Evolutionary conservation across 2,888 invertebrate species (phyloP), one percentile per base, ranked within the genome.

Genomic region (Lysandra coridon): DNA sequence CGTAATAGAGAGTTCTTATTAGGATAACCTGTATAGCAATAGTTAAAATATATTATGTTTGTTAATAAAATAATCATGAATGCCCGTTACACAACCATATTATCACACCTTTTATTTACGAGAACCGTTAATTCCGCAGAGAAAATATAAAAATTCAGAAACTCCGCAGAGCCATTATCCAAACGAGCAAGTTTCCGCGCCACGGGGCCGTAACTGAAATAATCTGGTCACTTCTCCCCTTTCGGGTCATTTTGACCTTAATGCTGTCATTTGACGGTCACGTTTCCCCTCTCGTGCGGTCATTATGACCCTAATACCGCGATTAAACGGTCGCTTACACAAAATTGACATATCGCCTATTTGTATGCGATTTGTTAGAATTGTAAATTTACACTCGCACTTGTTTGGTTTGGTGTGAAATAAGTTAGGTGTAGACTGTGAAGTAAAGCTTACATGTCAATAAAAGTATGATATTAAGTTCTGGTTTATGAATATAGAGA

Each of bases 181-280:
- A 60, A 73, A 78, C 73, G 44, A 80, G 80, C 78, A 82, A 81
- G 80, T 80, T 80, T 81, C 79, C 79, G 60, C 75, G 23, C 79
- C 62, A 80, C 78, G 79, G 81, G 81, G 79, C 79, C 81, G 80
- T 80, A 79, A 81, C 79, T 80, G 81, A 77, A 81, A 83, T 84
- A 85, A 85, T 85, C 83, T 84, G 76, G 79, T 69, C 69, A 69
- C 69, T 37, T 69, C 33, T 69, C 69, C 69, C 69, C 69, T 69
- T 69, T 17, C 14, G 17, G 37, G 14, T 6, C 69, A 69, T 69
- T 69, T 69, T 33, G 81, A 49, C 75, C 75, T 14, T 53, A 75
- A 75, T 75, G 75, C 23, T 49, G 23, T 23, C n/a, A 53, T 75
- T 75, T 23, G 75, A 30, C 53, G 53, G 44, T 30, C 49, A 49